Conservation (phyloP, 1,140 invertebrate species). For the Oscheius sp. region DNA sequence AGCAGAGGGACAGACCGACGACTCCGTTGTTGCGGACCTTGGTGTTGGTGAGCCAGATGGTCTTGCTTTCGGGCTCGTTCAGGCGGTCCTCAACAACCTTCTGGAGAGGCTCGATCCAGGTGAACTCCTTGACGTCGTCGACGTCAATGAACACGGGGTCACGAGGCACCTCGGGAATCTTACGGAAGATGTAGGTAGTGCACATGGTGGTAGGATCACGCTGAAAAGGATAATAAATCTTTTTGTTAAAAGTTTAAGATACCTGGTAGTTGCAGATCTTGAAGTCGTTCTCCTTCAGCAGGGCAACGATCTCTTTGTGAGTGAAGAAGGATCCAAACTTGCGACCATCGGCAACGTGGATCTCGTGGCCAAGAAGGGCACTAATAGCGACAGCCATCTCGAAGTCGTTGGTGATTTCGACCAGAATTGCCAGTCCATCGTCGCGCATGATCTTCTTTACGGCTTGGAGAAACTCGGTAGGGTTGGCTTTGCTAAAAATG, state of each 20-base stretch:
- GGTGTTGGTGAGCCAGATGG: slow-evolving; percentile 73
- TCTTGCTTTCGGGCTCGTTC: slow-evolving; percentile 67
- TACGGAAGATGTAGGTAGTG: slow-evolving; percentile 53
- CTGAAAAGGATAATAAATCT: slow-evolving; percentile 27
- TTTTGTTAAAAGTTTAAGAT: background rate
- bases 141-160: slow-evolving; percentile 61
- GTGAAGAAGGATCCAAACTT: slow-evolving; percentile 58
- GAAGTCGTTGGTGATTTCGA: slow-evolving; percentile 55
- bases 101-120: slow-evolving; percentile 73
- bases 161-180: slow-evolving; percentile 40
- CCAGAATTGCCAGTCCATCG: slow-evolving; percentile 72
- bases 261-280: slow-evolving; percentile 53
- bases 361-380: slow-evolving; percentile 70
- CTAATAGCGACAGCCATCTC: slow-evolving; percentile 60
- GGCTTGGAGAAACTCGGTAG: slow-evolving; percentile 57
- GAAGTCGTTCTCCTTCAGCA: slow-evolving; percentile 63
- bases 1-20: slow-evolving; percentile 82
- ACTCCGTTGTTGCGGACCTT: slow-evolving; percentile 69
- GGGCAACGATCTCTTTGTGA: slow-evolving; percentile 56
- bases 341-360: slow-evolving; percentile 62
- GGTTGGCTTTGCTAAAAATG: slow-evolving; percentile 58
- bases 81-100: slow-evolving; percentile 65
- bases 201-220: slow-evolving; percentile 46
- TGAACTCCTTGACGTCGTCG: slow-evolving; percentile 62
- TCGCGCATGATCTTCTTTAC: slow-evolving; percentile 69